A percentile compares a stretch with the other conserved stretches of the same genome.
Evolutionary conservation across 1,140 invertebrate genomes (phyloP).

Genomic region (Hylaeus anthracinus): DNA sequence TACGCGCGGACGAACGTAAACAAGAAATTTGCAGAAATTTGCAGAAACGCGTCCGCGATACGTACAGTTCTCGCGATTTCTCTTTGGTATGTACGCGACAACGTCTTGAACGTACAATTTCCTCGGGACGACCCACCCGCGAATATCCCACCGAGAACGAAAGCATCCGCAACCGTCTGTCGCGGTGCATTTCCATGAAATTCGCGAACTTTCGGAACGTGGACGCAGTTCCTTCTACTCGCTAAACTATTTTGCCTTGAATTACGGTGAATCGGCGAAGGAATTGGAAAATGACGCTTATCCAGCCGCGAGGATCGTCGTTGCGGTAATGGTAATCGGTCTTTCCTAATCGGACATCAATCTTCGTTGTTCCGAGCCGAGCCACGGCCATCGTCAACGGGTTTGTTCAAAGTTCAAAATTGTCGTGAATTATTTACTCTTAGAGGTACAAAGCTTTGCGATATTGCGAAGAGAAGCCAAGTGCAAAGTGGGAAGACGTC

Average conservation of each 20-base stretch:
- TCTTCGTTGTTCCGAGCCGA: not conserved
- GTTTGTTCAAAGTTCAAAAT: not conserved
- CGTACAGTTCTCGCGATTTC: not conserved
- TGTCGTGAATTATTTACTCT: not conserved
- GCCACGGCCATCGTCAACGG: not conserved
- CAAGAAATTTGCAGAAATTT: too few species aligned
- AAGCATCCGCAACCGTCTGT: not conserved
- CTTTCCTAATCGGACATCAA: not conserved
- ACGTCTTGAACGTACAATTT: not conserved
- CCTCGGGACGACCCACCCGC: not conserved
- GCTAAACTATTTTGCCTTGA: not conserved
- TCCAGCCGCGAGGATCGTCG: not conserved
- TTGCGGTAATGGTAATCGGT: not conserved
- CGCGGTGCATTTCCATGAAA: conserved; percentile 2
- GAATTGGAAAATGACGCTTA: not conserved
- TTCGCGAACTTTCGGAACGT: not conserved
- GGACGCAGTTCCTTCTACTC: not conserved
- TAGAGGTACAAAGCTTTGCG: not conserved
- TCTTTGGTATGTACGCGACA: not conserved
- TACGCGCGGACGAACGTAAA: too few species aligned
- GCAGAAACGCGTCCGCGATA: not conserved
- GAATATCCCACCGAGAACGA: not conserved
- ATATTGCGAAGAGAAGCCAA: too few species aligned
- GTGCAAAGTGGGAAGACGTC: too few species aligned
- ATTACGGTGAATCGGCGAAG: not conserved